These are phyloP conservation scores for Linepithema humile DNA, from an alignment of 1,140 invertebrate genomes.

Conservation along the genomic window DNA sequence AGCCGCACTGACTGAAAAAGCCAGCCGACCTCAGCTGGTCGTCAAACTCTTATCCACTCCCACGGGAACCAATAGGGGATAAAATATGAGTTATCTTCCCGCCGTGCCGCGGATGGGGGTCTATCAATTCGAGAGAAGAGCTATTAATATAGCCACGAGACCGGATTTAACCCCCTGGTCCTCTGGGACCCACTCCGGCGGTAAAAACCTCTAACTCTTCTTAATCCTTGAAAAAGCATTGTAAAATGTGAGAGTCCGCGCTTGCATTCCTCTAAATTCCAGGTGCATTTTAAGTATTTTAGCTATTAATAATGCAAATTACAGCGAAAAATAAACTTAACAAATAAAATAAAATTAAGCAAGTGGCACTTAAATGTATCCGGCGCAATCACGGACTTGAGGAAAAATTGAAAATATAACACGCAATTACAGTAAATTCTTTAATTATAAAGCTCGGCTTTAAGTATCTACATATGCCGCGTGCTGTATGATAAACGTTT, in stretches of 20 bases:
- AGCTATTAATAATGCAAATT: neutral
- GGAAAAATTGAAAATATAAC: neutral
- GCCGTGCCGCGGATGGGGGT: slow-evolving; percentile 60
- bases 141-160: slow-evolving; percentile 80
- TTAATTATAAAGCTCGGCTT: neutral
- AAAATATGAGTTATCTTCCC: slow-evolving; percentile 77
- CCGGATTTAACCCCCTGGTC: slow-evolving; percentile 72
- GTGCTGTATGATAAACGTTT: slow-evolving; percentile 77
- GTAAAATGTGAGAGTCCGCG: slow-evolving; percentile 11
- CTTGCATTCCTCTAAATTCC: slow-evolving; percentile 57
- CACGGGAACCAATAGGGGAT: slow-evolving; percentile 76
- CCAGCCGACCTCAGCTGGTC: slow-evolving; percentile 73
- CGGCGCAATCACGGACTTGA: neutral
- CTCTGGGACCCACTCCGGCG: slow-evolving; percentile 67
- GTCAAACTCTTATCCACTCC: slow-evolving; percentile 76
- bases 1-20: slow-evolving; percentile 62
- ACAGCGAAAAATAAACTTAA: neutral
- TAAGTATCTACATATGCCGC: slow-evolving; percentile 38
- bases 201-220: slow-evolving; percentile 76
- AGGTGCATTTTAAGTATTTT: slow-evolving; percentile 48
- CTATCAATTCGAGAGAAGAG: slow-evolving; percentile 79
- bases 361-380: neutral
- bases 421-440: neutral
- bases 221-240: slow-evolving; percentile 64
- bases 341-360: neutral